These are phyloP conservation scores for Polypedilum pembai DNA, from an alignment of 1,140 invertebrate genomes.

Conservation along the genomic window DNA sequence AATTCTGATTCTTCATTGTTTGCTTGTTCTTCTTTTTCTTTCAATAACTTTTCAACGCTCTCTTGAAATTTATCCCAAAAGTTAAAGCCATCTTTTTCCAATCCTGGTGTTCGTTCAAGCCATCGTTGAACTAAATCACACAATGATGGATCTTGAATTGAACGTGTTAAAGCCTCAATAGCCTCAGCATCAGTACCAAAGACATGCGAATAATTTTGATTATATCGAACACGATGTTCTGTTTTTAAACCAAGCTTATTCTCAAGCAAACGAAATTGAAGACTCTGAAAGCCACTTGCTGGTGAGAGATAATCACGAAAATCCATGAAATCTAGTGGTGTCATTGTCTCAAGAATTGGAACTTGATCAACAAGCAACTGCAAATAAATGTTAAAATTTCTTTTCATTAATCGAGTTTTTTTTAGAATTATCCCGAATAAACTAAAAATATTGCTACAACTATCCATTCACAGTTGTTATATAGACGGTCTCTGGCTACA, in stretches of 20 bases:
- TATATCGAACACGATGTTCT: constrained; percentile 84
- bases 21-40: constrained; percentile 51
- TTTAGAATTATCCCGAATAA: too few species aligned
- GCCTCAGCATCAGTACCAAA: constrained; percentile 72
- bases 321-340: constrained; percentile 93
- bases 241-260: constrained; percentile 91
- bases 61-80: constrained; percentile 88
- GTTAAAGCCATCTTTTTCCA: constrained; percentile 74
- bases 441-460: too few species aligned
- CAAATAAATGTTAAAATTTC: too few species aligned
- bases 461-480: too few species aligned
- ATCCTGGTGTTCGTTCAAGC: constrained; percentile 89
- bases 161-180: constrained; percentile 62
- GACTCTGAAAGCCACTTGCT: constrained; percentile 94
- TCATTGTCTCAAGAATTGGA: constrained; percentile 96
- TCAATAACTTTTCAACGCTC: constrained; percentile 66
- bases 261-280: constrained; percentile 93
- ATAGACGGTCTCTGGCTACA: too few species aligned
- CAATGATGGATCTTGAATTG: constrained; percentile 77
- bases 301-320: constrained; percentile 86
- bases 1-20: constrained; percentile 54
- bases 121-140: constrained; percentile 79
- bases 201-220: constrained; percentile 81
- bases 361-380: constrained; percentile 95
- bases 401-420: too few species aligned